Percentiles rank a stretch among this genome's conserved stretches.
Evolutionary conservation across 2,888 invertebrate species (phyloP).

Genomic region (Capitulum mitella): DNA sequence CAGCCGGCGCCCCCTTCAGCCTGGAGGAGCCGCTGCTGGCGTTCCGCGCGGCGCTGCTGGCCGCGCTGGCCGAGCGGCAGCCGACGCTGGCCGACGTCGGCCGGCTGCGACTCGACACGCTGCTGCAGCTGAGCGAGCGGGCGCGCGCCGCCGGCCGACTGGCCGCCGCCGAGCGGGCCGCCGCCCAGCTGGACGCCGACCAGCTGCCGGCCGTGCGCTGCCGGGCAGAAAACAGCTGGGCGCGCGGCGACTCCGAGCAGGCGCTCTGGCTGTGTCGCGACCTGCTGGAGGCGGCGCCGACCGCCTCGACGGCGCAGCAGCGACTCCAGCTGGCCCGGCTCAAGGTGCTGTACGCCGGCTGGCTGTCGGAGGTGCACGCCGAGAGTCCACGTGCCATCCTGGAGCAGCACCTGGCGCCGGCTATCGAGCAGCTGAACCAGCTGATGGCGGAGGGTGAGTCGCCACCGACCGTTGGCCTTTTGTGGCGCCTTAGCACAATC

Average conservation of each 20-base stretch:
- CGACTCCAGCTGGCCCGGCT: slow-evolving; percentile 8
- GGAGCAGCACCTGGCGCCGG: slow-evolving; percentile 15
- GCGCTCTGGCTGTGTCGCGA: not conserved
- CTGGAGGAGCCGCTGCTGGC: slow-evolving; percentile 17
- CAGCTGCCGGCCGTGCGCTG: not conserved
- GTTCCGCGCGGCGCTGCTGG: not conserved
- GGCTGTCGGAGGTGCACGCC: slow-evolving; percentile 11
- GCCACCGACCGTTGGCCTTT: not conserved
- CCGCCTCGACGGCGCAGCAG: not conserved
- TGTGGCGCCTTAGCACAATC: too few species aligned
- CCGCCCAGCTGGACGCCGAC: not conserved
- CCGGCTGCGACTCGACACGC: not conserved
- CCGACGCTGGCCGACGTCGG: not conserved
- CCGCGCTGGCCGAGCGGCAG: not conserved
- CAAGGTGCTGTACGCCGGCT: slow-evolving; percentile 11
- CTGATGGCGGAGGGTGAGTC: not conserved
- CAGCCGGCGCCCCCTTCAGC: not conserved
- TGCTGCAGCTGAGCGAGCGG: slow-evolving; percentile 1
- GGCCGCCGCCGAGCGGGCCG: not conserved
- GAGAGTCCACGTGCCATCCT: not conserved
- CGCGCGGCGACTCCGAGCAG: not conserved
- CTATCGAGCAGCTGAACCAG: not conserved
- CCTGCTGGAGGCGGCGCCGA: not conserved
- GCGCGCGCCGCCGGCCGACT: slow-evolving; percentile 8
- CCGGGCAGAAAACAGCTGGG: slow-evolving; percentile 1